Conservation (phyloP, 2,113 vertebrate genomes). For the Chitala chitala region DNA sequence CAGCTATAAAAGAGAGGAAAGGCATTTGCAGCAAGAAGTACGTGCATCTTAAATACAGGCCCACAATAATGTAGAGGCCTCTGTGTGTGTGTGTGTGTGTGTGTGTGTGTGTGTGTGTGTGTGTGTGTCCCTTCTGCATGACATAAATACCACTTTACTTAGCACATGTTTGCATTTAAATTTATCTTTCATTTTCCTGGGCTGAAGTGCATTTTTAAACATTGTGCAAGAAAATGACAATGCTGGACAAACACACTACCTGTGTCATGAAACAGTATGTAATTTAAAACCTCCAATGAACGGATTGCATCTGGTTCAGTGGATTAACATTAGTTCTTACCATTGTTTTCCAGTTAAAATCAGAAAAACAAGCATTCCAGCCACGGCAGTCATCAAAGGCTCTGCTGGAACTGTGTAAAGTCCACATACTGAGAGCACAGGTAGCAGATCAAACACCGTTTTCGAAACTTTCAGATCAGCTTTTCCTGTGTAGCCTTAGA, state of each 20-base stretch:
- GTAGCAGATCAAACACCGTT: slow-evolving; percentile 9
- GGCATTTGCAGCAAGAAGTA: too few relatives aligned
- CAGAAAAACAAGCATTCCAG: neutral
- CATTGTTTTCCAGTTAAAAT: neutral
- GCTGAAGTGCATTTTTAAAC: neutral
- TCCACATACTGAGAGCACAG: neutral
- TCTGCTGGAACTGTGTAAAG: neutral
- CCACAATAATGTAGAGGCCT: too few relatives aligned
- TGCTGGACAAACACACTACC: neutral
- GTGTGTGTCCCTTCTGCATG: neutral
- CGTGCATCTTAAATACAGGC: too few relatives aligned
- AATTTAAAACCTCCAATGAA: neutral
- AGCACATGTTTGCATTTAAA: neutral
- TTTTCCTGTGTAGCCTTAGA: neutral
- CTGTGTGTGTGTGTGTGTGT: too few relatives aligned
- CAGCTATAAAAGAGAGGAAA: too few relatives aligned
- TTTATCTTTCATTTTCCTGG: slow-evolving; percentile 10
- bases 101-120: too few relatives aligned
- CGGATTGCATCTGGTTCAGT: slow-evolving; percentile 2
- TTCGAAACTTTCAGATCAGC: neutral
- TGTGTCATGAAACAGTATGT: neutral
- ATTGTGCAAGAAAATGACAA: too few relatives aligned
- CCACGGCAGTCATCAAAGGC: neutral
- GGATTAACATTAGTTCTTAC: neutral
- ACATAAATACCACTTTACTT: neutral